Evolutionary conservation across 2,113 vertebrate species (phyloP).

Genomic region (Nipponia nippon): DNA sequence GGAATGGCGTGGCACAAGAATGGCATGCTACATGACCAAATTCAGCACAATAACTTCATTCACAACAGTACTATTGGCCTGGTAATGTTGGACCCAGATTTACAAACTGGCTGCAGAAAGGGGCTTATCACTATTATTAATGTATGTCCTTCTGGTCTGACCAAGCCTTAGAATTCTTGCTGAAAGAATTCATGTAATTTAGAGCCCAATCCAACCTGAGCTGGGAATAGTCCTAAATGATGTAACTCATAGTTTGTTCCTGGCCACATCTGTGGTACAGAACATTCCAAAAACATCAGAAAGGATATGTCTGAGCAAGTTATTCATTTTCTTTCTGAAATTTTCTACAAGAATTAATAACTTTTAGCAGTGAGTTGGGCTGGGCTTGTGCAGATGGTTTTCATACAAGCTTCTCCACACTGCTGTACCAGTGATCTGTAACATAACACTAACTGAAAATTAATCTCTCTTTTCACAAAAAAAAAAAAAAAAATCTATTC

Average conservation of each 20-base stretch:
- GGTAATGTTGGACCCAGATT: background rate
- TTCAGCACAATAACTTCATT: background rate
- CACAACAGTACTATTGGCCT: background rate
- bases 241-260: background rate
- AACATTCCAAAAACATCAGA: conserved; percentile 28
- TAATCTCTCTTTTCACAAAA: background rate
- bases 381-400: conserved; percentile 34
- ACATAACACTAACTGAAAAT: conserved; percentile 18
- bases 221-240: conserved; percentile 13
- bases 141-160: conserved; percentile 25
- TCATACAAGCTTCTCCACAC: background rate
- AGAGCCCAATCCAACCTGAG: conserved; percentile 22
- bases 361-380: background rate
- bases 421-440: background rate
- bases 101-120: background rate
- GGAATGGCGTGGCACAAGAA: background rate
- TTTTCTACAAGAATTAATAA: conserved; percentile 22
- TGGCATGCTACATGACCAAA: background rate
- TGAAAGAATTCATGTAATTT: background rate
- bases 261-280: conserved; percentile 13
- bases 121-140: conserved; percentile 9
- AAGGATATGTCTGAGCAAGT: conserved; percentile 45
- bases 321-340: background rate
- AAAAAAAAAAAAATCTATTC: background rate
- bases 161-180: background rate